Percentiles rank a stretch among this genome's conserved stretches.
Conservation (phyloP, 2,888 invertebrate genomes). For the Pardosa pseudoannulata region DNA sequence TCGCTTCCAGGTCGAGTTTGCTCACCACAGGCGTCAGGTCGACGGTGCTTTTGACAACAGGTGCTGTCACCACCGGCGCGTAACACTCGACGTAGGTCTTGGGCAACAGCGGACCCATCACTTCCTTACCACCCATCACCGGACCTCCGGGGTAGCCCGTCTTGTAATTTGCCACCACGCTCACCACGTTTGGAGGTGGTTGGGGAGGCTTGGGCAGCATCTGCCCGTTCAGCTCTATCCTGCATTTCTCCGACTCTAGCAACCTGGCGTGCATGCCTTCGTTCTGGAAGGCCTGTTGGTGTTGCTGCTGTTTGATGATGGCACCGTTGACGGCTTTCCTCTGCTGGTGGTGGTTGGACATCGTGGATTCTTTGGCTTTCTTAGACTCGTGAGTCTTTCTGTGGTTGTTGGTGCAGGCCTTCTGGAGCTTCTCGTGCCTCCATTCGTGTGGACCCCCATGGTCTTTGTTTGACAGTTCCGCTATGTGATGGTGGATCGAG, state of each 20-base stretch:
- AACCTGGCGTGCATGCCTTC: conserved; percentile 71
- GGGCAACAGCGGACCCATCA: background rate
- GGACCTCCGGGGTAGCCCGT: conserved; percentile 6
- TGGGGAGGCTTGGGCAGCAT: background rate
- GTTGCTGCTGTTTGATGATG: conserved; percentile 25
- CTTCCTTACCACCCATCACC: conserved; percentile 18
- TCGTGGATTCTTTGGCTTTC: conserved; percentile 28
- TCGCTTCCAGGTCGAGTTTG: conserved; percentile 56
- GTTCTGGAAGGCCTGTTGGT: conserved; percentile 20
- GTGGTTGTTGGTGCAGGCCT: conserved; percentile 65
- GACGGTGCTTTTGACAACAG: conserved; percentile 28
- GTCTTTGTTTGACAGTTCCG: conserved; percentile 38
- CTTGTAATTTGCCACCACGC: background rate
- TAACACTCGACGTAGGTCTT: conserved; percentile 41
- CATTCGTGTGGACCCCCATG: conserved; percentile 47
- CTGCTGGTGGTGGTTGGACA: conserved; percentile 53
- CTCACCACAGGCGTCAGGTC: conserved; percentile 48
- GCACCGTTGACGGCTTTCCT: conserved; percentile 45
- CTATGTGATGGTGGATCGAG: conserved; percentile 42
- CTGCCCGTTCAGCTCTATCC: conserved; percentile 51
- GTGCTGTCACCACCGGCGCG: background rate
- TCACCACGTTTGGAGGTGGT: background rate
- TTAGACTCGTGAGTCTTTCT: conserved; percentile 57
- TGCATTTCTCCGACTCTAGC: conserved; percentile 60
- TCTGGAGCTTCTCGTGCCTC: conserved; percentile 65